These are phyloP conservation scores for Sminthurides aquaticus DNA, from an alignment of 2,888 invertebrate species.

Conservation along the genomic window DNA sequence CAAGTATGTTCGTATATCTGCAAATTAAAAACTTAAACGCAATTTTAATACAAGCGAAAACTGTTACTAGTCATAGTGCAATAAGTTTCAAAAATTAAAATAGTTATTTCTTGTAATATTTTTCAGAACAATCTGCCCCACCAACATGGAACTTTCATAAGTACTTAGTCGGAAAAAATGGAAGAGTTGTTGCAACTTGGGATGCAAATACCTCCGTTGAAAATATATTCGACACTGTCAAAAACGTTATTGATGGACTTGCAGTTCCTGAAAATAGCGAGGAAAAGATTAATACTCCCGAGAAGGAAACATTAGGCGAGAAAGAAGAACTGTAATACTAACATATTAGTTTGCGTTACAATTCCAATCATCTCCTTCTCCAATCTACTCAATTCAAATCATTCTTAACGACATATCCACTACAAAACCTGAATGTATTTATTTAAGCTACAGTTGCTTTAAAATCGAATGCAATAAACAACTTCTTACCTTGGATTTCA, in stretches of 20 bases:
- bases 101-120: no score
- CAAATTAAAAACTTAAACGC: no score
- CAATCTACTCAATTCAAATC: no score
- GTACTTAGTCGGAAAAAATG: constrained; percentile 49
- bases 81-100: no score
- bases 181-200: constrained; percentile 49
- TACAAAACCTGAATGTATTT: no score
- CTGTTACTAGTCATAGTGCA: no score
- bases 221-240: constrained; percentile 44
- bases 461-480: constrained; percentile 5
- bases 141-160: constrained; percentile 54
- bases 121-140: constrained; percentile 43
- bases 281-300: not conserved
- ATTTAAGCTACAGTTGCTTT: no score
- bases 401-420: no score
- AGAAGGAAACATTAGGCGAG: not conserved
- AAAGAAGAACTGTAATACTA: constrained; percentile 1
- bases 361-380: no score
- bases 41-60: no score
- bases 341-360: not conserved
- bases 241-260: constrained; percentile 30
- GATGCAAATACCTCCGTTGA: constrained; percentile 47
- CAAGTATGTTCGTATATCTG: not conserved
- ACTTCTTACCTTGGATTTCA: constrained; percentile 45
- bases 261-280: constrained; percentile 14